Conservation (phyloP, 2,888 invertebrate genomes). For the Rhingia campestris region DNA sequence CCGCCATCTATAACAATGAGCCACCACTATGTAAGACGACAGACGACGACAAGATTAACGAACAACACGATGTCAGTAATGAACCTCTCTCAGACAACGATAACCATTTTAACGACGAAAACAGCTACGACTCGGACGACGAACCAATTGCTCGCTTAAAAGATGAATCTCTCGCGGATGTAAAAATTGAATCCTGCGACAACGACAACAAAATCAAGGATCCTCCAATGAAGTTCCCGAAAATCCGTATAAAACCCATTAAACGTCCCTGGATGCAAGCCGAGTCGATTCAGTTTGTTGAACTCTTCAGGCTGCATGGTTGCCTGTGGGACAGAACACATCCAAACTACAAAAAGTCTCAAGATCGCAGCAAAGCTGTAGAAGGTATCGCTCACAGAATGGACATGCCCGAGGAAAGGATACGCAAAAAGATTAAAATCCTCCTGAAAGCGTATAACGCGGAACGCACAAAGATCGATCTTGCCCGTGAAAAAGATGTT, state of each 20-base stretch:
- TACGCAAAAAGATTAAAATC: conserved; percentile 72
- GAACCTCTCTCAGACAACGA: conserved; percentile 10
- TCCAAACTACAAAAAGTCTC: conserved; percentile 33
- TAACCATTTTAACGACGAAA: conserved; percentile 33
- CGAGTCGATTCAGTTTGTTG: conserved; percentile 74
- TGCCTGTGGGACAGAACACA: conserved; percentile 60
- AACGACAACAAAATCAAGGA: not conserved
- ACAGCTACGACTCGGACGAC: conserved; percentile 61
- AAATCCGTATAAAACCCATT: conserved; percentile 56
- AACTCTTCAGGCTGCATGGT: conserved; percentile 64
- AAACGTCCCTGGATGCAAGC: conserved; percentile 70
- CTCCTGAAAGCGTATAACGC: conserved; percentile 64
- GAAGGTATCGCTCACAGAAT: conserved; percentile 74
- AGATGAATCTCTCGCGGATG: conserved; percentile 6
- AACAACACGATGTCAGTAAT: not conserved
- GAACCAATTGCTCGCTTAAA: conserved; percentile 45
- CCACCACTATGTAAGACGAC: conserved; percentile 10
- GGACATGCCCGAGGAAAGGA: conserved; percentile 68
- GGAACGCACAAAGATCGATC: conserved; percentile 67
- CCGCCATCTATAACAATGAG: conserved; percentile 11
- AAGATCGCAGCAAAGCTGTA: conserved; percentile 43
- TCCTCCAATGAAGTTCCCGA: conserved; percentile 29
- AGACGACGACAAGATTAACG: not conserved
- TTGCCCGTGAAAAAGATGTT: conserved; percentile 10
- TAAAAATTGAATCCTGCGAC: conserved; percentile 44